Evolutionary conservation across 2,797 vertebrate genomes (phyloP), one percentile per base, ranked within the genome.

Genomic region (Podargus strigoides): DNA sequence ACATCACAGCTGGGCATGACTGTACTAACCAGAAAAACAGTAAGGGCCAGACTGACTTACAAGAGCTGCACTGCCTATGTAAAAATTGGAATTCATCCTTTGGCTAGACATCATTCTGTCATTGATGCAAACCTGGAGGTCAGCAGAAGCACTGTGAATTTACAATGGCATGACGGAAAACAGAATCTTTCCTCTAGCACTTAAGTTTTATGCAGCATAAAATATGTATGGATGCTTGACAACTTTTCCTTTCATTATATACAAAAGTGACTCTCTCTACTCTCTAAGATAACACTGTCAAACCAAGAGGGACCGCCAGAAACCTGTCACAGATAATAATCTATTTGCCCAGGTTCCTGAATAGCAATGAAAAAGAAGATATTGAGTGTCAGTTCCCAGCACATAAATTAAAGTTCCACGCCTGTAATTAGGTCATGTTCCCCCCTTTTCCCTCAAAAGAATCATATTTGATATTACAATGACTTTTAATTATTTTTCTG

Each of bases 171-270:
- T 49, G 50, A 89, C 46, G 86, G 88, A 90, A 87, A 91, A 59
- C 80, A 87, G 68, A 94, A 75, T 90, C 41, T 87, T 87, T 92
- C 78, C 56, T 86, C 77, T n/a, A 74, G 79, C 75, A 70, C 60
- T 88, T 85, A 93, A 88, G 79, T 93, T 95, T 96, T 92, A 96
- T 74, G 72, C 76, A 87, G 64, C 78, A 95, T 96, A 93, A 96
- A 97, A 93, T 91, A 96, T 91, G 70, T 83, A 92, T 86, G 70
- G 58, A 90, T 85, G 79, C 92, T 70, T 93, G 92, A 95, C 85
- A 95, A 82, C 67, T 93, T 94, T 87, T 78, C 52, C 49, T 92
- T 96, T 96, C 73, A 82, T 87, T 95, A 89, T 68, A 86, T 69
- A 94, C 89, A 95, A 85, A 95, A 95, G 58, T 89, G 76, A 94